Evolutionary conservation across 1,140 invertebrate species (phyloP).

Genomic region (Scaptomyza graminum): DNA sequence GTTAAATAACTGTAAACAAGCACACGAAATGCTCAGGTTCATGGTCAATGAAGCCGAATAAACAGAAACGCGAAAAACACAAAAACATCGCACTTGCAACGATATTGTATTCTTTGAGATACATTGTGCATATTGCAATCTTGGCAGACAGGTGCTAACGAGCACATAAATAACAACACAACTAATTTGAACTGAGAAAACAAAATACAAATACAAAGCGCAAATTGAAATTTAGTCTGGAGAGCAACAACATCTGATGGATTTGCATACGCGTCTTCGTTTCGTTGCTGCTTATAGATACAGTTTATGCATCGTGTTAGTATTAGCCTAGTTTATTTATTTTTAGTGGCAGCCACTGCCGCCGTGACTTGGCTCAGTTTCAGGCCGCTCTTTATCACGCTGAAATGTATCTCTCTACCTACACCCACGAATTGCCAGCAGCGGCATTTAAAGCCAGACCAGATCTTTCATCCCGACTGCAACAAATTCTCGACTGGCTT

Average conservation of each 20-base stretch:
- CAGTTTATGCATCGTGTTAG: slow-evolving; percentile 44
- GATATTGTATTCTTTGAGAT: slow-evolving; percentile 25
- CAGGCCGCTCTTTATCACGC: slow-evolving; percentile 53
- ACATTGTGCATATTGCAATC: slow-evolving; percentile 11
- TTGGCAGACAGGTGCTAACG: slow-evolving; percentile 28
- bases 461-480: slow-evolving; percentile 46
- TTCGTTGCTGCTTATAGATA: slow-evolving; percentile 18
- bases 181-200: not conserved
- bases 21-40: slow-evolving; percentile 54
- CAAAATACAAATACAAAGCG: not conserved
- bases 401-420: slow-evolving; percentile 53
- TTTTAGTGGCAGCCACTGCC: not conserved
- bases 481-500: too few relatives aligned
- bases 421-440: slow-evolving; percentile 72
- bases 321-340: slow-evolving; percentile 47
- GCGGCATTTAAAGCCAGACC: slow-evolving; percentile 59
- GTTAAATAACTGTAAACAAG: slow-evolving; percentile 6
- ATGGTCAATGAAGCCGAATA: slow-evolving; percentile 62
- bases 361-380: slow-evolving; percentile 61
- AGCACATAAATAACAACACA: slow-evolving; percentile 24
- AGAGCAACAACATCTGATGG: slow-evolving; percentile 42
- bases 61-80: slow-evolving; percentile 27
- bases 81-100: slow-evolving; percentile 26
- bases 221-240: slow-evolving; percentile 7
- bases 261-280: slow-evolving; percentile 50